Base-by-base conservation (phyloP, 1,140 invertebrate species). In the Dendrolimus kikuchii region DNA sequence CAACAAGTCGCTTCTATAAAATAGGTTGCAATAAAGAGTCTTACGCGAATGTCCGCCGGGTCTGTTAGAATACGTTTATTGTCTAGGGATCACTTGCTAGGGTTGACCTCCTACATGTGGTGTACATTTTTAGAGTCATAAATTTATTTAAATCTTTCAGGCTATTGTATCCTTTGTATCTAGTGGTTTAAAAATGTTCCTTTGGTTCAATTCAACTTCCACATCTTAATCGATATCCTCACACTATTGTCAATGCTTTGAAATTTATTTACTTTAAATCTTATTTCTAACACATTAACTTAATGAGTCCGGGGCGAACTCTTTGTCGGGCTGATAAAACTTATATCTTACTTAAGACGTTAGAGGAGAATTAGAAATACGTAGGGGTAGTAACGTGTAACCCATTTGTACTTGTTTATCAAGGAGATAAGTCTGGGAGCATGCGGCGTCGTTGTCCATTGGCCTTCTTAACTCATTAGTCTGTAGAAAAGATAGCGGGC, bases 381-480 rank as follows among this genome's bases (percentile, higher is more conserved):
- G 56, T 61, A 64, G 59, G 66, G 71, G 69, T 72, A 71, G 68
- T 60, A 75, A 71, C 62, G 64, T 74, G 77, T 75, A 70, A 71
- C 71, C 75, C 71, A 80, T 82, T 80, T 77, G 75, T 80, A 78
- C 64, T 78, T 73, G 68, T 80, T 81, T 82, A 80, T 82, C 77
- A 65, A 58, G 59, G 52, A 74, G 72, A 79, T 78, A 75, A 75
- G 66, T 71, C 66, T 66, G 51, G 55, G 53, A 61, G 71, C 71
- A 70, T 69, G 67, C 68, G 68, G 65, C 71, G 46, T 46, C 66
- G 74, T 23, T 23, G 23, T 62, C 68, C 64, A 63, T 55, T 65
- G 63, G 49, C 51, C 61, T 58, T 68, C 68, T 68, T 64, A 62
- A 66, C 75, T 78, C 74, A 81, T 78, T 78, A 78, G 71, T 77